Percentiles rank a stretch among this genome's conserved stretches.
Evolutionary conservation across 2,113 vertebrate species (phyloP).

Genomic region (Candoia aspera): DNA sequence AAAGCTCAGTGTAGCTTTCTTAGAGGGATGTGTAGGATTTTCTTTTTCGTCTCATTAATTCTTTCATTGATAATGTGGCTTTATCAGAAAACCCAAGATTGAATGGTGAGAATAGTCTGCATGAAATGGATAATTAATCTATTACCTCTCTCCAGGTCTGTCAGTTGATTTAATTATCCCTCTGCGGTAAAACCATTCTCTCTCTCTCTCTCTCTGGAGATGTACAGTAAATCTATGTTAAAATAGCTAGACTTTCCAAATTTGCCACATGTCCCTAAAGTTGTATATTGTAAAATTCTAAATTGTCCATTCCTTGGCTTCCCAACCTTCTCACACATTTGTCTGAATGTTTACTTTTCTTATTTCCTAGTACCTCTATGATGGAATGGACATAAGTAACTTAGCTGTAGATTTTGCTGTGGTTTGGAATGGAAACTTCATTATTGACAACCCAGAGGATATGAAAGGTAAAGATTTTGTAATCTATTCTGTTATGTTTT

Average conservation of each 20-base stretch:
- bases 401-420: slow-evolving; percentile 95
- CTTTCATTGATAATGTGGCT: slow-evolving; percentile 27
- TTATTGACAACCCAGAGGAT: slow-evolving; percentile 95
- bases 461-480: slow-evolving; percentile 83
- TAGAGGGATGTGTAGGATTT: neutral
- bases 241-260: neutral
- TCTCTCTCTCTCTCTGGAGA: neutral
- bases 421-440: slow-evolving; percentile 98
- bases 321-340: neutral
- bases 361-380: slow-evolving; percentile 87
- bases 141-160: slow-evolving; percentile 50
- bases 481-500: neutral
- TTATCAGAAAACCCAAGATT: slow-evolving; percentile 44
- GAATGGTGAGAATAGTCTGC: slow-evolving; percentile 45
- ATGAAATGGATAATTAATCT: slow-evolving; percentile 60
- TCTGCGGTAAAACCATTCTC: slow-evolving; percentile 31
- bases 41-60: slow-evolving; percentile 30
- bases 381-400: slow-evolving; percentile 94
- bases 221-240: slow-evolving; percentile 29
- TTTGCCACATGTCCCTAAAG: neutral
- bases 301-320: neutral
- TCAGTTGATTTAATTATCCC: slow-evolving; percentile 62
- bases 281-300: neutral
- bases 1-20: slow-evolving; percentile 21
- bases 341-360: neutral